Evolutionary conservation across 2,113 vertebrate genomes (phyloP), one percentile per base, ranked within the genome.

Genomic region (Pelecanoides urinatrix): DNA sequence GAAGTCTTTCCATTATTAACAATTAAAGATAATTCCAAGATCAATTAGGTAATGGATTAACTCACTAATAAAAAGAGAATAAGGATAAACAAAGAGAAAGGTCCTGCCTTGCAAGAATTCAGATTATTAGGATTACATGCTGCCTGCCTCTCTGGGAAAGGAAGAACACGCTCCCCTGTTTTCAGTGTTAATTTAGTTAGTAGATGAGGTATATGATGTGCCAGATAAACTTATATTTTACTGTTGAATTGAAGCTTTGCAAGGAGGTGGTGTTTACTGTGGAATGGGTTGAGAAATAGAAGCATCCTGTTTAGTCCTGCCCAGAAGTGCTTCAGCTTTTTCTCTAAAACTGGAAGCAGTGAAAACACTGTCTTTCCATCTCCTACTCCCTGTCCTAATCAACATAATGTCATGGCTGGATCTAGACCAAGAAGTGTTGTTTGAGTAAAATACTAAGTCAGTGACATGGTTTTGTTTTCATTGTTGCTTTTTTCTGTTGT

Each of bases 1-100:
- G 1, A 7, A 55, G n/a, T 96, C 68, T 96, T 96, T 97, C 96
- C 97, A 87, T 94, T 97, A 95, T 97, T 97, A 97, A 97, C 94
- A 97, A 97, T 97, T 97, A 95, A 97, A 96, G 92, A 92, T 96
- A 49, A 91, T 95, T 95, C 92, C 86, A 85, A 32, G 62, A 86
- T 91, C 86, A 92, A 76, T 86, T 95, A 85, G 80, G 76, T 93
- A 81, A 61, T 78, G 61, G 88, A 93, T 94, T 97, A 94, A 87
- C 75, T 90, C 86, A 78, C 27, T 77, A 61, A 68, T 67, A 65
- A 65, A 92, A 92, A 84, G 83, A 93, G 90, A 93, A 68, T 66
- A 61, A 84, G 68, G 77, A 77, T 80, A 90, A 90, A 91, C 63
- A 91, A 75, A 95, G 72, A 81, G 78, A 89, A 80, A 84, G 72